Conservation (phyloP, 2,113 vertebrate species). For the Silurus asotus region DNA sequence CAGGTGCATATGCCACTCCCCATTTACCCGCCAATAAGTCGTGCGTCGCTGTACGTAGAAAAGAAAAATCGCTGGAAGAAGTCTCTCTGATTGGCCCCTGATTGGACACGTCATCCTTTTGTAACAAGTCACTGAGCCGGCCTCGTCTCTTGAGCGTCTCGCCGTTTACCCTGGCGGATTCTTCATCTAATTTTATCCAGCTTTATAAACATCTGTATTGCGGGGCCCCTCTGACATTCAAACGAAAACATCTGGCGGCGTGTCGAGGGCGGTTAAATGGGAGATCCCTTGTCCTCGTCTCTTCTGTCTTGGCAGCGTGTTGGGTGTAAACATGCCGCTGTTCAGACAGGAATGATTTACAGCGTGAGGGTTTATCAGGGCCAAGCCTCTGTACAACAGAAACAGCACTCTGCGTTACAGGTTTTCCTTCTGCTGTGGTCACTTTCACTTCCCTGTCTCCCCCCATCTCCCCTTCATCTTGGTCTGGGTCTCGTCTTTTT, state of each 20-base stretch:
- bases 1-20: not conserved
- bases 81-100: not conserved
- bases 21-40: no score
- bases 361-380: not conserved
- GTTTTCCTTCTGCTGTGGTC: not conserved
- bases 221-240: not conserved
- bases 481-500: not conserved
- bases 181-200: not conserved
- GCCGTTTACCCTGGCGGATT: accelerated
- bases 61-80: not conserved
- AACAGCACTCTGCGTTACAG: not conserved
- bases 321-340: not conserved
- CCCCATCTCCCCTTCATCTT: not conserved
- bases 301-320: not conserved
- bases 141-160: not conserved
- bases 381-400: not conserved
- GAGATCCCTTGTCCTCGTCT: not conserved
- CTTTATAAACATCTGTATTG: not conserved
- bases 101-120: constrained; percentile 11
- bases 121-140: not conserved
- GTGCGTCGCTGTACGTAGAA: not conserved
- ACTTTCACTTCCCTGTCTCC: not conserved
- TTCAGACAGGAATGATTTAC: constrained; percentile 3
- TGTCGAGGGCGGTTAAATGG: not conserved
- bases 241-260: not conserved